A percentile compares a stretch with the other conserved stretches of the same genome.
Conservation (phyloP, 2,113 vertebrate genomes). For the Candoia aspera region DNA sequence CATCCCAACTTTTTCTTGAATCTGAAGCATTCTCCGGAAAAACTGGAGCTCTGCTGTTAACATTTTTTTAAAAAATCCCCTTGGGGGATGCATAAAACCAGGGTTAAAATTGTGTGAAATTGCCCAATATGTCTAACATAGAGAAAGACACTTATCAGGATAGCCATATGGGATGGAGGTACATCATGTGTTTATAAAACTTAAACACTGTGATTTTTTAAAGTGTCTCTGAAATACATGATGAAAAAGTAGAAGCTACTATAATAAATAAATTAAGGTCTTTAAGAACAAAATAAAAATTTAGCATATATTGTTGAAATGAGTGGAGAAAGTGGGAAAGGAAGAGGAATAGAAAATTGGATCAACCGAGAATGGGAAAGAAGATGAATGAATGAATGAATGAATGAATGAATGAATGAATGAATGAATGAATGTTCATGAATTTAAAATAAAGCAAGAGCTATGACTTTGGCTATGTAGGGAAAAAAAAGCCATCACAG, state of each 20-base stretch:
- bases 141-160: not conserved
- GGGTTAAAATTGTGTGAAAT: not conserved
- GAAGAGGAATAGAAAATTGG: not conserved
- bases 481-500: not conserved
- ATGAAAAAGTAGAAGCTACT: not conserved
- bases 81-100: not conserved
- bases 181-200: not conserved
- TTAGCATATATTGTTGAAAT: not conserved
- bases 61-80: not conserved
- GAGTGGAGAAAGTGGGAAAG: not conserved
- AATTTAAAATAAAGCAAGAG: not conserved
- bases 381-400: not conserved
- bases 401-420: too few species aligned
- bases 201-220: not conserved
- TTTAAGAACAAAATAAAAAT: not conserved
- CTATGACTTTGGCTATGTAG: not conserved
- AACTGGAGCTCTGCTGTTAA: not conserved
- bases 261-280: not conserved
- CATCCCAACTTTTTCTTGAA: not conserved
- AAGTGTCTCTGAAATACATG: not conserved
- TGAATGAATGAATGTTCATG: not conserved
- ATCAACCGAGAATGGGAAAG: not conserved
- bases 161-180: not conserved
- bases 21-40: not conserved
- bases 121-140: not conserved